Conservation (phyloP, 2,113 vertebrate species). For the Bos taurus region DNA sequence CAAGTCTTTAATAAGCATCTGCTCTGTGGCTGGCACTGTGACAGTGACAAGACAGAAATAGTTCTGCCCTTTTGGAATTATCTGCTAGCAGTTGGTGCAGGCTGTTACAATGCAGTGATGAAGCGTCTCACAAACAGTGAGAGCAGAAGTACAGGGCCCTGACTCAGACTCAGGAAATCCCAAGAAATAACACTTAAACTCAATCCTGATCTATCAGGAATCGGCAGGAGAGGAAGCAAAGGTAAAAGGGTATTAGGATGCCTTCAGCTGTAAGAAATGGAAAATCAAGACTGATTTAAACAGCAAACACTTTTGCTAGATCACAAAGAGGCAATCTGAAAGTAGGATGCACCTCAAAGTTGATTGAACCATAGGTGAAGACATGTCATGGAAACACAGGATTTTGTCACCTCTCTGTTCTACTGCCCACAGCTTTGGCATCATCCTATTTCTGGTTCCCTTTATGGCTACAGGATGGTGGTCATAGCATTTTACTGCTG, state of each 20-base stretch:
- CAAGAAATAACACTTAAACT: not conserved
- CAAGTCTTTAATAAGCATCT: not conserved
- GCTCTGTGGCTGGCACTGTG: not conserved
- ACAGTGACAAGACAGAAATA: not conserved
- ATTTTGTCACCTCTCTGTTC: not conserved
- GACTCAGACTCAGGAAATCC: not conserved
- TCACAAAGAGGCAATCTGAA: not conserved
- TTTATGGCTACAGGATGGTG: not conserved
- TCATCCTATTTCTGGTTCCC: not conserved
- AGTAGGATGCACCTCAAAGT: accelerated
- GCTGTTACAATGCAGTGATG: too few relatives aligned
- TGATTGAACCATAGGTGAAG: not conserved
- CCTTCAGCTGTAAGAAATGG: not conserved
- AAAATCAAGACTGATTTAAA: not conserved
- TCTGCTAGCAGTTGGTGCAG: not conserved
- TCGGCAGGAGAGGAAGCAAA: not conserved
- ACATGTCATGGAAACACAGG: not conserved
- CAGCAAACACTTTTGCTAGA: not conserved
- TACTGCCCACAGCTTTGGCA: accelerated
- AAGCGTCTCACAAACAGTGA: not conserved
- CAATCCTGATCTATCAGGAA: not conserved
- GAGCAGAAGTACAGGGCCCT: not conserved
- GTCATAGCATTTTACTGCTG: accelerated
- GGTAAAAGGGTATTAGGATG: accelerated
- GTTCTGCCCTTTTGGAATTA: not conserved